These are phyloP conservation scores for Carabus problematicus DNA, from an alignment of 2,888 invertebrate species.

Conservation along the genomic window DNA sequence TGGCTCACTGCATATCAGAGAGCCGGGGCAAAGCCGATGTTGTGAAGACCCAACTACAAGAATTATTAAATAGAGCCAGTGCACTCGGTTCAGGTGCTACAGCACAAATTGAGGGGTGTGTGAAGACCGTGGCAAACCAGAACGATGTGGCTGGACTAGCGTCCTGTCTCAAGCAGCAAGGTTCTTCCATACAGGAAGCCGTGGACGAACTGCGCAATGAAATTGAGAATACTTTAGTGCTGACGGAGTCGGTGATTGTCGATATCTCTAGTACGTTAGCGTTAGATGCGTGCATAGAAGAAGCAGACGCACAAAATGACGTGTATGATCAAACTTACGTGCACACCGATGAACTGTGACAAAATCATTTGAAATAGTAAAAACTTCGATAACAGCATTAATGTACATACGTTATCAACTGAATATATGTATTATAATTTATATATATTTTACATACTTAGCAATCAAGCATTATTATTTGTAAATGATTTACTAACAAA, in stretches of 20 bases:
- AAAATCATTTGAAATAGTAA: background rate
- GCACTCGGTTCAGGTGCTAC: constrained; percentile 2
- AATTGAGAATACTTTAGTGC: constrained; percentile 11
- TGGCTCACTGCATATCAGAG: background rate
- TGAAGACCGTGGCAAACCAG: background rate
- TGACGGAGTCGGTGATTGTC: constrained; percentile 20
- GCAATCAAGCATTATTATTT: too few species aligned
- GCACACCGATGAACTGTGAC: background rate
- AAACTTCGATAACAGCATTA: background rate
- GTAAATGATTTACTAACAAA: too few species aligned
- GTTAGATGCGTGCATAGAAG: constrained; percentile 2
- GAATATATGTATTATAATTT: too few species aligned
- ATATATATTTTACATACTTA: too few species aligned
- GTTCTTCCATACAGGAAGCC: constrained; percentile 10
- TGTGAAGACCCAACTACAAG: constrained; percentile 18
- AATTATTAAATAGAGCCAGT: constrained; percentile 11
- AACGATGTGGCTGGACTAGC: constrained; percentile 17
- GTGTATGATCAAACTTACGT: background rate
- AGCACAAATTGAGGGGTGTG: constrained; percentile 22
- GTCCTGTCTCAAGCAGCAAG: constrained; percentile 12
- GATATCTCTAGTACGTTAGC: background rate
- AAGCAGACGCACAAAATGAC: background rate
- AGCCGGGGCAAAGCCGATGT: background rate
- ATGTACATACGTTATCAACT: background rate
- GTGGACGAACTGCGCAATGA: constrained; percentile 12